These are phyloP conservation scores for Eidolon helvum DNA, from an alignment of 2,113 vertebrate genomes.

Conservation along the genomic window DNA sequence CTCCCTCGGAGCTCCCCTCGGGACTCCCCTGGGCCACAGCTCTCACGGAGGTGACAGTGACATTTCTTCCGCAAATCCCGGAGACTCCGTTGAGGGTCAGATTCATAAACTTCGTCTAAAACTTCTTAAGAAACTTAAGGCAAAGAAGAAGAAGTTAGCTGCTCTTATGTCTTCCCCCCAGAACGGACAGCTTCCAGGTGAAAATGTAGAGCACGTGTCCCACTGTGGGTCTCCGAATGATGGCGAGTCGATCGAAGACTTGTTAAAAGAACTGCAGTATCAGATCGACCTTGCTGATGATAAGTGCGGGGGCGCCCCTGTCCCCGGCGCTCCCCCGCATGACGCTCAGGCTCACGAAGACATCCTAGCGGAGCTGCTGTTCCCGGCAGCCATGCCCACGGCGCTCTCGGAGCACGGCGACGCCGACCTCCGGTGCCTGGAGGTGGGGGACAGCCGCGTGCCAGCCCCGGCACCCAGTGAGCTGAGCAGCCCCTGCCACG, in stretches of 20 bases:
- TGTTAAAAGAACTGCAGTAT: slow-evolving; percentile 80
- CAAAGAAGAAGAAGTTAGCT: slow-evolving; percentile 93
- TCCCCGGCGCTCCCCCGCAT: slow-evolving; percentile 77
- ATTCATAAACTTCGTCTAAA: slow-evolving; percentile 90
- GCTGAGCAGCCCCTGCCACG: background rate
- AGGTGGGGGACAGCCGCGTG: slow-evolving; percentile 79
- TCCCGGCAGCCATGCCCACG: slow-evolving; percentile 85
- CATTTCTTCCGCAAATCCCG: slow-evolving; percentile 13
- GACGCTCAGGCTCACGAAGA: slow-evolving; percentile 80
- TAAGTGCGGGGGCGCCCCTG: slow-evolving; percentile 74
- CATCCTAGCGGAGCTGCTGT: slow-evolving; percentile 90
- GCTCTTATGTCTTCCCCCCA: slow-evolving; percentile 78
- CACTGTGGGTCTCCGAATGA: slow-evolving; percentile 67
- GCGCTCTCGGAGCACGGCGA: slow-evolving; percentile 81
- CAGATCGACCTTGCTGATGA: slow-evolving; percentile 82
- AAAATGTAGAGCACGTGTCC: background rate
- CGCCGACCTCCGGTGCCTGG: slow-evolving; percentile 83
- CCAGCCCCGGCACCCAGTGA: background rate
- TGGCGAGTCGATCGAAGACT: slow-evolving; percentile 79
- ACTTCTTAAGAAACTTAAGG: slow-evolving; percentile 93
- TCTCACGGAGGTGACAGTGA: background rate
- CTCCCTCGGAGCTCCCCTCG: background rate
- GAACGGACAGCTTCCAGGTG: slow-evolving; percentile 29
- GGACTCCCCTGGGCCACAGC: background rate
- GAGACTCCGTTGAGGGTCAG: slow-evolving; percentile 67